phyloP scores from a whole-genome alignment of 2,888 invertebrate species.

The Scaptomyza cyrtandrae region DNA sequence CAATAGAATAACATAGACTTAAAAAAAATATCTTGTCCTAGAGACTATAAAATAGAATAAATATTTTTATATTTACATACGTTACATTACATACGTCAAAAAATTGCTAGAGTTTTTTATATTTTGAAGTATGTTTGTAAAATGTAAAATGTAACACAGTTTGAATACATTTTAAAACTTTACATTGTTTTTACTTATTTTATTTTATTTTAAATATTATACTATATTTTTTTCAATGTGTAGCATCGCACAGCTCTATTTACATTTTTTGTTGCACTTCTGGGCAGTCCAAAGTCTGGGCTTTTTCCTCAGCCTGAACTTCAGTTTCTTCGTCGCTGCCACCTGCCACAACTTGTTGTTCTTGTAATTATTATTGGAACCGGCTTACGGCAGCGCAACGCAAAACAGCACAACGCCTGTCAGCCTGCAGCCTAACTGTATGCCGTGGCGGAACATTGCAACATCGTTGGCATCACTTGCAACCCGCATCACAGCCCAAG shows the following conservation, averaged over 20 bases:
- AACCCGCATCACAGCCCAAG: slow-evolving; percentile 21
- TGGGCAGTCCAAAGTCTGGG: slow-evolving; percentile 12
- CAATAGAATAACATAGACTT: slow-evolving; percentile 12
- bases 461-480: slow-evolving; percentile 37
- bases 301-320: slow-evolving; percentile 18
- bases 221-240: background rate
- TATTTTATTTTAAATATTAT: background rate
- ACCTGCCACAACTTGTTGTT: slow-evolving; percentile 69
- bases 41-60: background rate
- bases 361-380: slow-evolving; percentile 70
- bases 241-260: slow-evolving; percentile 20
- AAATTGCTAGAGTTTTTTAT: too few species aligned
- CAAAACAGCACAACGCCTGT: slow-evolving; percentile 28
- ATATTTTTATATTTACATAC: too few species aligned
- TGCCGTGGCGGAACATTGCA: slow-evolving; percentile 33
- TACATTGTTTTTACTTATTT: background rate
- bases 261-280: slow-evolving; percentile 43
- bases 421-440: slow-evolving; percentile 56
- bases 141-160: too few species aligned
- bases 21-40: background rate
- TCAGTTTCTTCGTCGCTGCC: slow-evolving; percentile 27
- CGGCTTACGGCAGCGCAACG: slow-evolving; percentile 43
- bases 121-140: too few species aligned
- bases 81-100: too few species aligned
- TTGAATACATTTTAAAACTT: background rate